These are phyloP conservation scores for Emydura subglobosa DNA, from an alignment of 2,113 vertebrate species.

Conservation along the genomic window DNA sequence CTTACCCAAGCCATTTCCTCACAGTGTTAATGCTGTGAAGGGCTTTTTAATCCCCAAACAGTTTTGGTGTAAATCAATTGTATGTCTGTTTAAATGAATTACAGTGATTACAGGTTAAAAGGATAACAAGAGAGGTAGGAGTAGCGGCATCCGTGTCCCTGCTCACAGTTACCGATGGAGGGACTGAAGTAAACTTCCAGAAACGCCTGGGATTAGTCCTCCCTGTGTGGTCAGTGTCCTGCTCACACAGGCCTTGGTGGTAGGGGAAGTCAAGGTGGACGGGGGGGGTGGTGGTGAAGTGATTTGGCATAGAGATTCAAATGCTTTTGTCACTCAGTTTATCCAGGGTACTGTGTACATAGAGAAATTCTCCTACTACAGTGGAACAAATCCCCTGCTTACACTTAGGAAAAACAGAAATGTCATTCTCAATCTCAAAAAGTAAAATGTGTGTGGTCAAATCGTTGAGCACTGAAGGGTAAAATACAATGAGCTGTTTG, in stretches of 20 bases:
- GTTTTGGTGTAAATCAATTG: neutral
- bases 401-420: neutral
- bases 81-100: neutral
- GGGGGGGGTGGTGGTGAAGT: no score
- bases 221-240: neutral
- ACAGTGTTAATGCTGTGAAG: neutral
- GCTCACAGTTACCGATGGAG: neutral
- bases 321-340: neutral
- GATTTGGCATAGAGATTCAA: neutral
- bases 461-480: neutral
- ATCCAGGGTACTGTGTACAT: neutral
- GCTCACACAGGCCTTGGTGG: no score
- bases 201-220: neutral
- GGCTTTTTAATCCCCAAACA: neutral
- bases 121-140: neutral
- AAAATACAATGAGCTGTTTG: constrained; percentile 54
- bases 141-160: neutral
- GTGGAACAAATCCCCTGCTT: neutral
- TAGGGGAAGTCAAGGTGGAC: neutral
- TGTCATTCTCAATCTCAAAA: neutral
- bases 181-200: neutral
- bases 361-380: neutral
- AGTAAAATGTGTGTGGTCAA: neutral
- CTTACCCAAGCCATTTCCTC: neutral
- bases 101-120: neutral